Percentiles rank a stretch among this genome's conserved stretches.
Evolutionary conservation across 1,140 invertebrate genomes (phyloP).

Genomic region (Zaprionus nigranus): DNA sequence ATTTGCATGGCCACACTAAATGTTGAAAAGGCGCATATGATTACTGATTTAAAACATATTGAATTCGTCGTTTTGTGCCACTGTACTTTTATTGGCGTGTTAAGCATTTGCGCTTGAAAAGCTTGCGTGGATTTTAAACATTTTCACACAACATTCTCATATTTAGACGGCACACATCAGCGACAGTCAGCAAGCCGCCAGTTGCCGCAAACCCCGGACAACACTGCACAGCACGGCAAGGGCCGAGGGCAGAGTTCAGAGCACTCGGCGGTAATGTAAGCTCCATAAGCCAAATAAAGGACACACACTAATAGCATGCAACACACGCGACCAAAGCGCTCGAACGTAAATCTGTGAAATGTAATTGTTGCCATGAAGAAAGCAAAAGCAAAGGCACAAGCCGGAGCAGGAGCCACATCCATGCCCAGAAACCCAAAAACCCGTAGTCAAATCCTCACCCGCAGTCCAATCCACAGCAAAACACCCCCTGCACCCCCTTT

Average conservation of each 20-base stretch:
- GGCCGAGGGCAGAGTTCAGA: not conserved
- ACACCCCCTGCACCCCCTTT: not conserved
- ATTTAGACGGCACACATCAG: slow-evolving; percentile 80
- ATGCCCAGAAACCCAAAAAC: not conserved
- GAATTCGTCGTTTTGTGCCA: not conserved
- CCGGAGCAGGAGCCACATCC: not conserved
- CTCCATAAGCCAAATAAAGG: slow-evolving; percentile 75
- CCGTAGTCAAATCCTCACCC: not conserved
- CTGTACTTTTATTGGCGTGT: slow-evolving; percentile 55
- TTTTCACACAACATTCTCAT: slow-evolving; percentile 82
- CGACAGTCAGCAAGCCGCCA: slow-evolving; percentile 51
- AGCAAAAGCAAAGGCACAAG: slow-evolving; percentile 16
- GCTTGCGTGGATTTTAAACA: slow-evolving; percentile 80
- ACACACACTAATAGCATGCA: slow-evolving; percentile 74
- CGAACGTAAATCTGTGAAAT: slow-evolving; percentile 80
- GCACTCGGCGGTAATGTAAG: slow-evolving; percentile 71
- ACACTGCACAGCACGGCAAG: slow-evolving; percentile 1
- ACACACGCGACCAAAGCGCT: slow-evolving; percentile 71
- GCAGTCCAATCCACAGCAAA: not conserved
- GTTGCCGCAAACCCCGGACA: slow-evolving; percentile 11
- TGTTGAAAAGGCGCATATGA: no score
- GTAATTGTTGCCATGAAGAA: slow-evolving; percentile 80
- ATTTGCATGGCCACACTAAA: not conserved
- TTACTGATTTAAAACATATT: not conserved
- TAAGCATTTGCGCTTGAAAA: slow-evolving; percentile 74